Evolutionary conservation across 2,113 vertebrate species (phyloP).

Genomic region (Arothron firmamentum): DNA sequence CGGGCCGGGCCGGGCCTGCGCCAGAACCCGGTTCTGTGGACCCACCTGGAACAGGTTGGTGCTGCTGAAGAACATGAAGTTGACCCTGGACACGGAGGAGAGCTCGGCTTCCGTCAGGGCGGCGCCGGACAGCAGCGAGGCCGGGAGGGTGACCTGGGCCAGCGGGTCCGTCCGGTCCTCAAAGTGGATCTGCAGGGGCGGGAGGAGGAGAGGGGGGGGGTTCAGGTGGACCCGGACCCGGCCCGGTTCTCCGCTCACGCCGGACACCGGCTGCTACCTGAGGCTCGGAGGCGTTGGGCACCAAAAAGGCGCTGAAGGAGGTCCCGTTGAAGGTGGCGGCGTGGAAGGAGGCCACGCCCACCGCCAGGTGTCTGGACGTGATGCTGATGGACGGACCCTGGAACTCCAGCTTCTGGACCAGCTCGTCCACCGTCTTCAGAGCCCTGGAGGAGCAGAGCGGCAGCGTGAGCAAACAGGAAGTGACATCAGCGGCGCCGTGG

Average conservation of each 20-base stretch:
- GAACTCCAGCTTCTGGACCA: slow-evolving; percentile 87
- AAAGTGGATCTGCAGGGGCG: slow-evolving; percentile 81
- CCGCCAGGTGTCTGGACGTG: slow-evolving; percentile 81
- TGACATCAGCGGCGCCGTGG: too few relatives aligned
- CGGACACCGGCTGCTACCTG: slow-evolving; percentile 75
- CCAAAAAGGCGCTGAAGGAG: slow-evolving; percentile 83
- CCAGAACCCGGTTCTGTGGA: background rate
- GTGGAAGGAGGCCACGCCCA: slow-evolving; percentile 83
- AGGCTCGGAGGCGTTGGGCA: slow-evolving; percentile 77
- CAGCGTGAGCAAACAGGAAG: background rate
- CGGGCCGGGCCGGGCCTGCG: background rate
- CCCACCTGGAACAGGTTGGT: slow-evolving; percentile 84
- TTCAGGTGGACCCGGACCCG: background rate
- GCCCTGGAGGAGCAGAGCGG: slow-evolving; percentile 70
- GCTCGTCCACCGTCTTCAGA: slow-evolving; percentile 85
- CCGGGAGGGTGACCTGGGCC: slow-evolving; percentile 83
- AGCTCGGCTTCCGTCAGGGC: slow-evolving; percentile 71
- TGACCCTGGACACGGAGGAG: slow-evolving; percentile 80
- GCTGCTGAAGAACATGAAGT: slow-evolving; percentile 95
- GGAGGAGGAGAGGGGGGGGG: too few relatives aligned
- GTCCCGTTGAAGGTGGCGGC: slow-evolving; percentile 74
- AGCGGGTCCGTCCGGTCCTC: slow-evolving; percentile 71
- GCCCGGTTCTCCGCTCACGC: too few relatives aligned
- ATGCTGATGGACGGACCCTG: slow-evolving; percentile 81
- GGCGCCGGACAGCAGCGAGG: slow-evolving; percentile 79